Evolutionary conservation across 2,888 invertebrate genomes (phyloP).

Genomic region (Brachypterus glaber): DNA sequence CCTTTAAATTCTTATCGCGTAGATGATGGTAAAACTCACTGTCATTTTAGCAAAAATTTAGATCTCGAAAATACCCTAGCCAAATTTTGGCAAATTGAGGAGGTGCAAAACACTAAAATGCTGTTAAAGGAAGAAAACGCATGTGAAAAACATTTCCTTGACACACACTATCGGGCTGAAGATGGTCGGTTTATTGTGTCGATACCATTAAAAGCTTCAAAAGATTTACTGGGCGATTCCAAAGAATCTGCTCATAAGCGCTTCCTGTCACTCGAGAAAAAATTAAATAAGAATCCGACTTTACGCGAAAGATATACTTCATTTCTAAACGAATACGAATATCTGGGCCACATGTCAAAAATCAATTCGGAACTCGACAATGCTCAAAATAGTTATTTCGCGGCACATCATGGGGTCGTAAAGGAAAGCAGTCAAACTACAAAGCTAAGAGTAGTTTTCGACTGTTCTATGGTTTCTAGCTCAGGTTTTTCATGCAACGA

Average conservation of each 20-base stretch:
- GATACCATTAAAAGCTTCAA: slow-evolving; percentile 3
- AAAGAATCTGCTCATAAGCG: not conserved
- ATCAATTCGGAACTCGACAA: not conserved
- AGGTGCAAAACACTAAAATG: not conserved
- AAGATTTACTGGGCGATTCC: slow-evolving; percentile 2
- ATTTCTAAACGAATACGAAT: slow-evolving; percentile 9
- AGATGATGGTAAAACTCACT: no score
- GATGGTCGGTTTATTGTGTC: slow-evolving; percentile 7
- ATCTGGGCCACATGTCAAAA: slow-evolving; percentile 6
- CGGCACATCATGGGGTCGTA: no score
- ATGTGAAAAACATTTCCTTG: slow-evolving; percentile 15
- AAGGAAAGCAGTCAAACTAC: no score
- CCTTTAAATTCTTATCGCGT: no score
- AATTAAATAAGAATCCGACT: not conserved
- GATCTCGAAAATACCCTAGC: no score
- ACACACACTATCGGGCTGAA: not conserved
- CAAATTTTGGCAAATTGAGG: slow-evolving; percentile 2
- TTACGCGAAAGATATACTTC: slow-evolving; percentile 4
- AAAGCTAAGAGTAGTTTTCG: no score
- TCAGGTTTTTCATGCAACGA: no score
- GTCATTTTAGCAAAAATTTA: no score
- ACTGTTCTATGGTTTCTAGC: no score
- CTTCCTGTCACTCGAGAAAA: slow-evolving; percentile 7
- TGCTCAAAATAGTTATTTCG: not conserved
- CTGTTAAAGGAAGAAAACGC: slow-evolving; percentile 9